Evolutionary conservation across 2,113 vertebrate genomes (phyloP).

Genomic region (Cyprinodon tularosa): DNA sequence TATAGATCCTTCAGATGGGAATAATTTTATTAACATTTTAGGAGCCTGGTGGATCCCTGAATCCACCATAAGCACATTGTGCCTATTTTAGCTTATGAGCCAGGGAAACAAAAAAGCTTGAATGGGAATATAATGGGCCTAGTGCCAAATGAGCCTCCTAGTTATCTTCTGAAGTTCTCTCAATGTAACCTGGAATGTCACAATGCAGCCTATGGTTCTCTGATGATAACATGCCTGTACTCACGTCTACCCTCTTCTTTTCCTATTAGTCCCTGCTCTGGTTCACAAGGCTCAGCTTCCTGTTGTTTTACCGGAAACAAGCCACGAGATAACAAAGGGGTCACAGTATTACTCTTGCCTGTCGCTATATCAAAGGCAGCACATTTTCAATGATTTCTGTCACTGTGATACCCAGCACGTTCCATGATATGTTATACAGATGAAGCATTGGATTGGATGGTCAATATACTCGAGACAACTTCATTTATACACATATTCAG

Average conservation of each 20-base stretch:
- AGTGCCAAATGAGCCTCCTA: slow-evolving; percentile 4
- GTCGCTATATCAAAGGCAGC: slow-evolving; percentile 24
- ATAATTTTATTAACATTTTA: slow-evolving; percentile 11
- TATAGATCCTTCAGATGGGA: too few species aligned
- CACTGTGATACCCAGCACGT: slow-evolving; percentile 9
- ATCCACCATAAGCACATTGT: background rate
- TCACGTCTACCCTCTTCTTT: slow-evolving; percentile 22
- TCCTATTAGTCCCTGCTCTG: slow-evolving; percentile 27
- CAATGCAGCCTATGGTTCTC: slow-evolving; percentile 22
- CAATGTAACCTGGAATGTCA: slow-evolving; percentile 26
- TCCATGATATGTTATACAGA: background rate
- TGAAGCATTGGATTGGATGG: background rate
- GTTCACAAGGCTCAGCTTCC: slow-evolving; percentile 49
- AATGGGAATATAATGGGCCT: slow-evolving; percentile 4
- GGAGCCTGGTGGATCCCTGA: background rate
- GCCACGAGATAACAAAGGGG: slow-evolving; percentile 55
- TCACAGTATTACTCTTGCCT: slow-evolving; percentile 36
- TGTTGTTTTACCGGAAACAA: slow-evolving; percentile 42
- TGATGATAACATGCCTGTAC: slow-evolving; percentile 15
- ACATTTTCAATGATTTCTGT: slow-evolving; percentile 32
- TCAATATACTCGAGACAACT: too few species aligned
- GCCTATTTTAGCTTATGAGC: background rate
- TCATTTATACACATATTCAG: too few species aligned
- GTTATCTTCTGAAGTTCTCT: slow-evolving; percentile 14
- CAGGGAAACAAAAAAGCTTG: background rate